These are phyloP conservation scores for Aleadryas rufinucha DNA, from an alignment of 2,113 vertebrate species.

Conservation along the genomic window DNA sequence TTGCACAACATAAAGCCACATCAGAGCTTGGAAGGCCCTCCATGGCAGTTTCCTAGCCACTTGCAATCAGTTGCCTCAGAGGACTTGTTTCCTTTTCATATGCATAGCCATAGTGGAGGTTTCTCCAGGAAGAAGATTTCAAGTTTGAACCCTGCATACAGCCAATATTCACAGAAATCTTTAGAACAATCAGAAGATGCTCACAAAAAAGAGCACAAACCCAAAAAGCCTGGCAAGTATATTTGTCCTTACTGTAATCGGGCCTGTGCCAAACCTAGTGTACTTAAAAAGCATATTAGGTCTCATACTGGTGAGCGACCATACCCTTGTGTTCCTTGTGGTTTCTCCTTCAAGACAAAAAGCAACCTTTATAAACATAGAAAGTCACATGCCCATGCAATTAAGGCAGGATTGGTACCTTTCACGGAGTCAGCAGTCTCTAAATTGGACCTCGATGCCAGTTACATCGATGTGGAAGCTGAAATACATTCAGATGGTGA, in stretches of 20 bases:
- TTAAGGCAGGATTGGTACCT: conserved; percentile 96
- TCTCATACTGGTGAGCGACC: conserved; percentile 97
- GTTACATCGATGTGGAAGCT: conserved; percentile 86
- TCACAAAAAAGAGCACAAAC: conserved; percentile 95
- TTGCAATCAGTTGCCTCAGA: conserved; percentile 84
- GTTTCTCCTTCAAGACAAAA: conserved; percentile 99
- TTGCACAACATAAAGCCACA: conserved; percentile 89
- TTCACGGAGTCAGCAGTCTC: conserved; percentile 88
- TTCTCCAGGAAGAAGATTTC: conserved; percentile 91
- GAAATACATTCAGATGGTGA: conserved; percentile 96
- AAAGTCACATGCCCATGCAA: conserved; percentile 97
- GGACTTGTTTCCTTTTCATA: conserved; percentile 87
- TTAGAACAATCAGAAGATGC: conserved; percentile 87
- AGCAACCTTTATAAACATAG: conserved; percentile 99
- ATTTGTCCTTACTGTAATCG: conserved; percentile 96
- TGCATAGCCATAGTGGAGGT: conserved; percentile 81
- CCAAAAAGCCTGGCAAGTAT: conserved; percentile 97
- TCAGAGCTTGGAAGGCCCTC: conserved; percentile 87
- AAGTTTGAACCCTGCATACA: conserved; percentile 85
- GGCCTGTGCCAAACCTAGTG: conserved; percentile 98
- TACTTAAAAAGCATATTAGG: conserved; percentile 98
- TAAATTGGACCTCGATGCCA: conserved; percentile 85
- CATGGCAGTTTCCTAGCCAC: conserved; percentile 90
- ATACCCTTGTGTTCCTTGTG: conserved; percentile 94
- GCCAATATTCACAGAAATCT: conserved; percentile 90